Evolutionary conservation across 1,140 invertebrate genomes (phyloP).

Genomic region (Lycorma delicatula): DNA sequence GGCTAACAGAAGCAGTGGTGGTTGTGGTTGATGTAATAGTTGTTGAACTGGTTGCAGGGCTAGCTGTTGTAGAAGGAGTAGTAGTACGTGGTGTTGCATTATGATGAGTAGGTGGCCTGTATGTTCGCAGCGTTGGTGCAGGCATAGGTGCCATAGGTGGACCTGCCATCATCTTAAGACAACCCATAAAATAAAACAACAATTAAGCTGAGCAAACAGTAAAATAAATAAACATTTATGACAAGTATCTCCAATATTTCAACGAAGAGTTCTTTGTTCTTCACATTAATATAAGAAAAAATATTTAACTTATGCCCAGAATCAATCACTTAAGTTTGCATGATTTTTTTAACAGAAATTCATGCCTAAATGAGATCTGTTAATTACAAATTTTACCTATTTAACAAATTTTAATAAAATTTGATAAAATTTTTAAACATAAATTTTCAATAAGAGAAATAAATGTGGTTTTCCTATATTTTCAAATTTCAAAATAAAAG

Average conservation of each 20-base stretch:
- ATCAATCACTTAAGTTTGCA: no score
- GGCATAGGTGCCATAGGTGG: constrained; percentile 28
- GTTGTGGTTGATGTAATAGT: constrained; percentile 6
- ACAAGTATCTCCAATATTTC: constrained; percentile 11
- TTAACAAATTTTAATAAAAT: no score
- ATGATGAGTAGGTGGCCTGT: constrained; percentile 16
- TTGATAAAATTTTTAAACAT: no score
- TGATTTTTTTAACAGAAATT: no score
- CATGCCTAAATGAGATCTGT: no score
- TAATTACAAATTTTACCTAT: no score
- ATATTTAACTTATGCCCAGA: no score
- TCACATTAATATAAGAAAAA: constrained; percentile 1
- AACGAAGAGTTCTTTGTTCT: background rate
- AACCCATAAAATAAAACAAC: constrained; percentile 16
- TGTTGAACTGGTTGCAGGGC: background rate
- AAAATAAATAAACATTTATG: constrained; percentile 23
- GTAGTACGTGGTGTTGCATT: background rate
- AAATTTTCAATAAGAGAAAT: no score
- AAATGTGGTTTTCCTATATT: no score
- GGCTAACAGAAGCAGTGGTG: background rate
- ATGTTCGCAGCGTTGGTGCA: constrained; percentile 23
- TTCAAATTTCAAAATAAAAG: no score
- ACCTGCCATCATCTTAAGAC: constrained; percentile 29
- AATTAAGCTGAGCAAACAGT: background rate
- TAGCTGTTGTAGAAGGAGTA: constrained; percentile 15